Base-by-base conservation (phyloP, 1,140 invertebrate species). In the Drosophila miranda region DNA sequence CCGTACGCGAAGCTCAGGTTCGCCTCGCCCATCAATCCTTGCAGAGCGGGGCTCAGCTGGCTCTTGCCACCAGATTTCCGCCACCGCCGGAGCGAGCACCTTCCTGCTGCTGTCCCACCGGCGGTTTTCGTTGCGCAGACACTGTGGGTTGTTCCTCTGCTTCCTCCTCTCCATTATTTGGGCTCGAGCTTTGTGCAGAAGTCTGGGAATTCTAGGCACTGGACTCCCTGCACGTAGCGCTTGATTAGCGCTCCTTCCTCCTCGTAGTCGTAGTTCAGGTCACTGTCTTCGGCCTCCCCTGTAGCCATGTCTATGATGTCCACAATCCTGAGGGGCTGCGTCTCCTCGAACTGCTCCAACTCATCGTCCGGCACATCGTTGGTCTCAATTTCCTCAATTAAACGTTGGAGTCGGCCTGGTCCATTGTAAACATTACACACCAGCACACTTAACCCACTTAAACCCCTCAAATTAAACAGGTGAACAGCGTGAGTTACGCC, bases 21-120 rank as follows among this genome's bases (percentile, higher is more conserved):
- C 0, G 98, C 98, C 92, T 99, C 96, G 41, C 98, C 98, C 96
- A 99, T 98, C 1, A 99, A 91, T 34, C 96, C 97, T 63, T 94
- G 91, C 7, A 97, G 90, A 28, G 94, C 94, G 6, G 93, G 82
- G 38, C 95, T 94, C 4, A 97, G 88, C 62, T 93, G 94, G 7
- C 93, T 68, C 9, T 73, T 77, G 1, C 75, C 5, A 67, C 58
- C 5, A 75, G 46, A 14, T 73, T 68, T 0, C 58, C 58, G 3
- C 62, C 56, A 0, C 62, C 67, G 1, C 67, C 62, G n/a, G 44
- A 34, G 9, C 44, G 45, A 3, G 45, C 41, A 19, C 34, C 61
- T 14, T 52, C 13, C 14, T 14, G 5, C 41, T 59, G 9, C 59
- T 38, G 50, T 16, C 43, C 19, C 21, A 50, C 26, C 30, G 14